phyloP scores from a whole-genome alignment of 2,888 invertebrate species.

The Eilema depressum region DNA sequence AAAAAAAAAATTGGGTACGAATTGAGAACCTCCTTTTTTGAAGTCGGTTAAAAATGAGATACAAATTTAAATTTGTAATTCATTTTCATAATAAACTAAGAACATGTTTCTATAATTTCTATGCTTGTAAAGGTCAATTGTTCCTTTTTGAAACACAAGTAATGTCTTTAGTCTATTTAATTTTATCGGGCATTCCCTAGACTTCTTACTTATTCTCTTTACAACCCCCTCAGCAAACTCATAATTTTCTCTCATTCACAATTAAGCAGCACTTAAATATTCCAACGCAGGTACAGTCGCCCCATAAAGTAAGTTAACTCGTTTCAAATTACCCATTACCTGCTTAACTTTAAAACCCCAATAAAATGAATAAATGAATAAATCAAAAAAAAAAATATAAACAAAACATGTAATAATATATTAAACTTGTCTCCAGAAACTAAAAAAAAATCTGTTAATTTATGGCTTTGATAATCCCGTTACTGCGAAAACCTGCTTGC shows the following conservation, averaged over 20 bases:
- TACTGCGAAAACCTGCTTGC: background rate
- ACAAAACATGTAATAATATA: too few species aligned
- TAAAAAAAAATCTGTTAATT: background rate
- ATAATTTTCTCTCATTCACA: constrained; percentile 8
- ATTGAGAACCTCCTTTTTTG: too few species aligned
- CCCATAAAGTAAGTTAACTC: background rate
- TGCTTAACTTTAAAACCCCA: background rate
- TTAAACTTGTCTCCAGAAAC: background rate
- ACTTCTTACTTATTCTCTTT: constrained; percentile 4
- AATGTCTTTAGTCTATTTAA: background rate
- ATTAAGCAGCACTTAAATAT: constrained; percentile 15
- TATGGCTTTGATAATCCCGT: background rate
- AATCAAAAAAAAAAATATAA: too few species aligned
- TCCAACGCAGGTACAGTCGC: constrained; percentile 6
- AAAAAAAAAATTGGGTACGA: too few species aligned
- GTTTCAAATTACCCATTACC: background rate
- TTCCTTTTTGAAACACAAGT: background rate
- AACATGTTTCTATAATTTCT: background rate
- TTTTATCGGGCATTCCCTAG: background rate
- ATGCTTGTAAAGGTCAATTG: background rate
- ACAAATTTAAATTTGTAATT: background rate
- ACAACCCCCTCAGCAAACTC: background rate
- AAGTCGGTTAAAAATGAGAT: too few species aligned
- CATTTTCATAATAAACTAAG: background rate
- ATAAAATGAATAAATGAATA: too few species aligned